These are phyloP conservation scores for Glossophaga mutica DNA, from an alignment of 2,797 vertebrate genomes.

Conservation along the genomic window DNA sequence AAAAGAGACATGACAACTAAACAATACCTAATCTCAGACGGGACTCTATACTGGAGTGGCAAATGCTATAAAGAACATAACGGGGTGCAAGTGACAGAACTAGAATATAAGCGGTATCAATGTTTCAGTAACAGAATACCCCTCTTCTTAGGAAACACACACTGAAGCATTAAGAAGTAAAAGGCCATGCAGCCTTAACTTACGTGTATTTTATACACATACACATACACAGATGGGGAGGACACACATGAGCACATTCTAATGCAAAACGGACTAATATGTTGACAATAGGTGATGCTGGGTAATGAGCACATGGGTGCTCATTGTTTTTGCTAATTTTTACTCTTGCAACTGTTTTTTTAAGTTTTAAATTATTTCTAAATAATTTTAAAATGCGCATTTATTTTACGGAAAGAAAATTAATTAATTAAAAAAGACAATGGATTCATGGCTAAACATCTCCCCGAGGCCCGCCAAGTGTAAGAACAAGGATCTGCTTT, in stretches of 20 bases:
- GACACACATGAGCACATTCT: not conserved
- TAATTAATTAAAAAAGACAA: not conserved
- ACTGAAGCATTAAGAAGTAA: not conserved
- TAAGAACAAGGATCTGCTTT: not conserved
- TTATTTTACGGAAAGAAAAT: not conserved
- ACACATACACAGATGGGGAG: not conserved
- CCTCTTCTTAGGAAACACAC: not conserved
- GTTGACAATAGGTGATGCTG: not conserved
- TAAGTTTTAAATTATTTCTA: constrained; percentile 25
- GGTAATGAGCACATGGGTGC: not conserved
- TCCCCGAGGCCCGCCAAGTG: not conserved
- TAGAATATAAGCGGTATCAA: not conserved
- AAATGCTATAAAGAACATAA: not conserved
- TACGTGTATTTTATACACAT: not conserved
- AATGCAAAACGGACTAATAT: not conserved
- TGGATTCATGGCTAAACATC: not conserved
- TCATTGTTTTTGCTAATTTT: not conserved
- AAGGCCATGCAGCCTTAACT: not conserved
- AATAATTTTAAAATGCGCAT: not conserved
- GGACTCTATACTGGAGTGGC: not conserved
- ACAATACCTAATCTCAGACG: not conserved
- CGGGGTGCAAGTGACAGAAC: not conserved
- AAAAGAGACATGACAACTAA: not conserved
- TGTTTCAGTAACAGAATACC: not conserved
- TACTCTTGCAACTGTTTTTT: not conserved